A percentile compares a stretch with the other conserved stretches of the same genome.
Evolutionary conservation across 2,797 vertebrate genomes (phyloP).

Genomic region (Hemitrygon akajei): DNA sequence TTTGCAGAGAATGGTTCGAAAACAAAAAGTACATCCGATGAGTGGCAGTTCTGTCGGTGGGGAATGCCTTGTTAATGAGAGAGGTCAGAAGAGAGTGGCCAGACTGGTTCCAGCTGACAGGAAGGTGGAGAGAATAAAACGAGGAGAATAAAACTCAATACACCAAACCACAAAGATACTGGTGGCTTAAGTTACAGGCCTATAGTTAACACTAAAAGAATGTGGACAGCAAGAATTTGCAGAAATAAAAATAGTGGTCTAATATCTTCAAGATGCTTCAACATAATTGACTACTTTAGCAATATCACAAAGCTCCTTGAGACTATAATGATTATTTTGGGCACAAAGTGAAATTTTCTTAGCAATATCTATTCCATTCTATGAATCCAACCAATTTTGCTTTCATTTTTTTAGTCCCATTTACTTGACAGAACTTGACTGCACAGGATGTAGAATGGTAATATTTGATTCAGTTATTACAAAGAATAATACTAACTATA

Average conservation of each 20-base stretch:
- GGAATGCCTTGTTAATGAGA: too few relatives aligned
- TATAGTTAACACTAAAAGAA: not conserved
- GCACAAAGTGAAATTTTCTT: not conserved
- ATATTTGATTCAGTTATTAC: not conserved
- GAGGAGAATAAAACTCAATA: not conserved
- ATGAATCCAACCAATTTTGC: not conserved
- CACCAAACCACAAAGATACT: not conserved
- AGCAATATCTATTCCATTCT: not conserved
- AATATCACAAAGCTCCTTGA: not conserved
- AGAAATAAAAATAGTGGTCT: not conserved
- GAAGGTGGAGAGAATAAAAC: not conserved
- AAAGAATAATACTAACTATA: not conserved
- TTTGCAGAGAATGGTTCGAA: too few relatives aligned
- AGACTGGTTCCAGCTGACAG: too few relatives aligned
- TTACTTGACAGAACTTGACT: not conserved
- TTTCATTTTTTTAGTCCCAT: not conserved
- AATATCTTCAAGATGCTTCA: not conserved
- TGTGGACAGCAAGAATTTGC: not conserved
- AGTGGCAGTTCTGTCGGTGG: too few relatives aligned
- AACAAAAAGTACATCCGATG: too few relatives aligned
- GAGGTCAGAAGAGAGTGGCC: too few relatives aligned
- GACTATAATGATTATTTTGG: not conserved
- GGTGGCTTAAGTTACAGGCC: not conserved
- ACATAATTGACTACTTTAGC: not conserved
- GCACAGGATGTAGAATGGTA: not conserved